phyloP scores from a whole-genome alignment of 2,888 invertebrate genomes.

The Ectropis crepuscularia region DNA sequence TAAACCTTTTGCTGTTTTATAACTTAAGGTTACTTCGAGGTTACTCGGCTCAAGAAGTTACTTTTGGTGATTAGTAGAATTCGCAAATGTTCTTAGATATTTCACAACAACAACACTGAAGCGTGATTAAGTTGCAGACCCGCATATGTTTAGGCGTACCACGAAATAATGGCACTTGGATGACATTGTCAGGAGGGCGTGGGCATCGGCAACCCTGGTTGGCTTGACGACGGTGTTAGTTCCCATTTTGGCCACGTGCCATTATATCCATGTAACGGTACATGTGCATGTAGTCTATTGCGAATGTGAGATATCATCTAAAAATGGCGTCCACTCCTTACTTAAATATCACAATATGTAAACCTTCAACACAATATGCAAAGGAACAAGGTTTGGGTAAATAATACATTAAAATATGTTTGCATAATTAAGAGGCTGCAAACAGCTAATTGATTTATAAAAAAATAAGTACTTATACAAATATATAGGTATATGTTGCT shows the following conservation, averaged over 20 bases:
- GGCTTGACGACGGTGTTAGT: too few relatives aligned
- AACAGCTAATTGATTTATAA: background rate
- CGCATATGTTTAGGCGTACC: too few relatives aligned
- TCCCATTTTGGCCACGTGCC: too few relatives aligned
- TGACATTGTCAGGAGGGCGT: too few relatives aligned
- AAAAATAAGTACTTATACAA: background rate
- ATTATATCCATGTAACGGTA: too few relatives aligned
- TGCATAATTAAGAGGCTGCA: background rate
- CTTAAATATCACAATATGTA: constrained; percentile 78
- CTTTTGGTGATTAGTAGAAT: too few relatives aligned
- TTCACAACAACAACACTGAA: too few relatives aligned
- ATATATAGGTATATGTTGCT: background rate
- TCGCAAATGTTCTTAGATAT: too few relatives aligned
- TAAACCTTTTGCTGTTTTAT: background rate
- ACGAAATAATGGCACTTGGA: too few relatives aligned
- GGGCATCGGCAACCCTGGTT: too few relatives aligned
- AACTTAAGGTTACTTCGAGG: background rate
- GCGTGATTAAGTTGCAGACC: too few relatives aligned
- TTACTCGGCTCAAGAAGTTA: too few relatives aligned
- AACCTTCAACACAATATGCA: constrained; percentile 65
- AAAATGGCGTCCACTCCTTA: constrained; percentile 49
- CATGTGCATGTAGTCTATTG: background rate
- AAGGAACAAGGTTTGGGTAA: constrained; percentile 20
- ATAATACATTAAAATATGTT: background rate
- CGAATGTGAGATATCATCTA: constrained; percentile 19